phyloP scores from a whole-genome alignment of 2,113 vertebrate species.

The Chaetops frenatus region DNA sequence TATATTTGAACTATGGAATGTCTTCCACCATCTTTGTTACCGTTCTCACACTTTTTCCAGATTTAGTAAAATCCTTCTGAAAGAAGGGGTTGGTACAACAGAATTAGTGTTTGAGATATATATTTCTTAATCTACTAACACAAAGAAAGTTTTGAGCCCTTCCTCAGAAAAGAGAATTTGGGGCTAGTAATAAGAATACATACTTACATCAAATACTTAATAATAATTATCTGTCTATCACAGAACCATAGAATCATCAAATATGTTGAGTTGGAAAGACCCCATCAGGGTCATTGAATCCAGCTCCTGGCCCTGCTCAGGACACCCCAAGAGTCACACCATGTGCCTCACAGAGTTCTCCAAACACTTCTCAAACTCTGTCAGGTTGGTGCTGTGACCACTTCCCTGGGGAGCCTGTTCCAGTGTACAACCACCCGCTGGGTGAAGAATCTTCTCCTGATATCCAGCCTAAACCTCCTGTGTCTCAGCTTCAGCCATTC shows the following conservation, averaged over 20 bases:
- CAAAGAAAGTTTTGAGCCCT: background rate
- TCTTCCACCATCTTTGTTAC: background rate
- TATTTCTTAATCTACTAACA: background rate
- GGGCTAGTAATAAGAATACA: background rate
- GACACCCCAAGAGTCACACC: background rate
- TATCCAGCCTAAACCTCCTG: too few relatives aligned
- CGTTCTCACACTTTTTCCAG: background rate
- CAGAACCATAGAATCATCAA: background rate
- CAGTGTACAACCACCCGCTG: background rate
- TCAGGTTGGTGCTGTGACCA: background rate
- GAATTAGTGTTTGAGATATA: background rate
- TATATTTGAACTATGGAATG: background rate
- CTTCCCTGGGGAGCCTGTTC: background rate
- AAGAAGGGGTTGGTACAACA: background rate
- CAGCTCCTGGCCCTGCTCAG: background rate
- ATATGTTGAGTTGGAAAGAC: background rate
- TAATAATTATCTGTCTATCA: background rate
- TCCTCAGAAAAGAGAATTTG: background rate
- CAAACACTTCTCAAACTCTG: background rate
- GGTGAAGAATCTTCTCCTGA: background rate
- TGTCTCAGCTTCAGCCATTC: background rate
- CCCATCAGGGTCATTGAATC: too few relatives aligned
- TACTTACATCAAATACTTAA: background rate
- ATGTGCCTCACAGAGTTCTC: background rate
- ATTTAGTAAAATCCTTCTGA: background rate